phyloP scores from a whole-genome alignment of 2,113 vertebrate species.

The Numida meleagris region DNA sequence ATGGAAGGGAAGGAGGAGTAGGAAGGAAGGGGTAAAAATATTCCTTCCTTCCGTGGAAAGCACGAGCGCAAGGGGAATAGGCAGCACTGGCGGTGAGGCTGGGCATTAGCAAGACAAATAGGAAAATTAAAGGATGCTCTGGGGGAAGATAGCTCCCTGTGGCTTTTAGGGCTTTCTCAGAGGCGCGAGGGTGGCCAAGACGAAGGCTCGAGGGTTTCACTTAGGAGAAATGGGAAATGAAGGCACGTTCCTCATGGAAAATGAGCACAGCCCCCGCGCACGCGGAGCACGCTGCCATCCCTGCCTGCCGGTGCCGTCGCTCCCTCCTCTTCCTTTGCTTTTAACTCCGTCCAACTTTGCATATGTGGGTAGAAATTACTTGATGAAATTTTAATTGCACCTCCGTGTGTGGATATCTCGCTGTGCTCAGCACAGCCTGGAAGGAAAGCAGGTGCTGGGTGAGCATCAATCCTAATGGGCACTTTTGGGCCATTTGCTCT shows the following conservation, averaged over 20 bases:
- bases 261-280: background rate
- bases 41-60: background rate
- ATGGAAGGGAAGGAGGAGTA: conserved; percentile 44
- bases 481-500: background rate
- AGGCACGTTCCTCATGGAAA: background rate
- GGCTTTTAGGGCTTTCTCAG: conserved; percentile 26
- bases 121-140: conserved; percentile 35
- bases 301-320: fast-evolving
- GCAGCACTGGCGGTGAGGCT: background rate
- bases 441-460: background rate
- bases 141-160: conserved; percentile 11
- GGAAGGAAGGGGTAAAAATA: conserved; percentile 36
- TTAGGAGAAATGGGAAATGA: background rate
- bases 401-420: fast-evolving
- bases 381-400: background rate
- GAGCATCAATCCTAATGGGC: fast-evolving
- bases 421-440: background rate
- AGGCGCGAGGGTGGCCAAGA: conserved; percentile 10
- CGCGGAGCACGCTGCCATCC: background rate
- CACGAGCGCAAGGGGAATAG: conserved; percentile 36
- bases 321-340: background rate
- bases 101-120: conserved; percentile 51
- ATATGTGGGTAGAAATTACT: background rate
- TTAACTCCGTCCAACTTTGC: background rate
- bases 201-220: conserved; percentile 35